These are phyloP conservation scores for Apotomis betuletana DNA, from an alignment of 2,888 invertebrate genomes.

Conservation along the genomic window DNA sequence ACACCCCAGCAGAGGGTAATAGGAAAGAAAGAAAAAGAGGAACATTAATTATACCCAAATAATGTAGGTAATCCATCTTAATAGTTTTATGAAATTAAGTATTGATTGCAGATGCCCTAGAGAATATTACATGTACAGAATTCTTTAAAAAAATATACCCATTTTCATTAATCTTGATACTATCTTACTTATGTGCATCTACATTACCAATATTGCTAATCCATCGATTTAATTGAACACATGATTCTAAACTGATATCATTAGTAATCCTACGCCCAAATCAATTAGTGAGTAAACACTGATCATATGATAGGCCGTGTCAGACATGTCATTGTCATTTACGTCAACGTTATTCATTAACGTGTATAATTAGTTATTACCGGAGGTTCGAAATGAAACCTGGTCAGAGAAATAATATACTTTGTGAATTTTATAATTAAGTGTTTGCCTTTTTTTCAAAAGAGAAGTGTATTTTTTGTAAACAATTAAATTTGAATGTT, in stretches of 20 bases:
- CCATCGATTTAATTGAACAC: neutral
- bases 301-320: slow-evolving; percentile 28
- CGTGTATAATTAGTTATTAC: slow-evolving; percentile 34
- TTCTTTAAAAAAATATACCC: too few relatives aligned
- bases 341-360: slow-evolving; percentile 18
- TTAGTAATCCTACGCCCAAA: slow-evolving; percentile 26
- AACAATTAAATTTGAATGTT: too few relatives aligned
- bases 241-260: slow-evolving; percentile 12
- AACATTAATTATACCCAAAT: too few relatives aligned
- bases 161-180: too few relatives aligned
- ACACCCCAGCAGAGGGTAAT: too few relatives aligned
- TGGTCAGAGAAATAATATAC: neutral
- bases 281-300: slow-evolving; percentile 36
- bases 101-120: too few relatives aligned
- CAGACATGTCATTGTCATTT: slow-evolving; percentile 39
- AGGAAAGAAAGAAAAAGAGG: too few relatives aligned
- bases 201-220: neutral
- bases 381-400: slow-evolving; percentile 8
- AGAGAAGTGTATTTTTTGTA: neutral
- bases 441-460: neutral
- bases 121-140: too few relatives aligned
- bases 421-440: neutral
- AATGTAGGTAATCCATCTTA: too few relatives aligned
- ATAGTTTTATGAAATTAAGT: too few relatives aligned
- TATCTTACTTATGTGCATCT: neutral